Percentiles rank a stretch among this genome's conserved stretches.
Evolutionary conservation across 2,113 vertebrate genomes (phyloP).

Genomic region (Smithornis capensis): DNA sequence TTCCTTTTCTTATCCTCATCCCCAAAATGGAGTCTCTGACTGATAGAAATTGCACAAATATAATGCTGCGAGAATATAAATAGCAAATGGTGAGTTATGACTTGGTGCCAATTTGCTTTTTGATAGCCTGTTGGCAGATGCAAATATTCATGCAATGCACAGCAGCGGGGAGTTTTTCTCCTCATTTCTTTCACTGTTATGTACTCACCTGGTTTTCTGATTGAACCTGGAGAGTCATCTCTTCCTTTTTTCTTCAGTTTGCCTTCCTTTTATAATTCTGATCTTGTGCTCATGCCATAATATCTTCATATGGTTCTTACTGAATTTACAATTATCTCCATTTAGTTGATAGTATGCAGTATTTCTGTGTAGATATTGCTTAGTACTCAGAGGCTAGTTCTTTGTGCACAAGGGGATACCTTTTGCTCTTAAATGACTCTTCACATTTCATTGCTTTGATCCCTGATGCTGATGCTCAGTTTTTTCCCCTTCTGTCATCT

Average conservation of each 20-base stretch:
- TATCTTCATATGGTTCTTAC: not conserved
- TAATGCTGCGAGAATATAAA: slow-evolving; percentile 32
- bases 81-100: slow-evolving; percentile 37
- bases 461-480: not conserved
- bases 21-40: not conserved
- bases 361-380: not conserved
- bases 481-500: not conserved
- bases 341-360: not conserved
- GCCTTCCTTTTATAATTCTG: not conserved
- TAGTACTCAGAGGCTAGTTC: not conserved
- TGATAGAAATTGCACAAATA: slow-evolving; percentile 25
- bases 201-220: not conserved
- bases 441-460: not conserved
- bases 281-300: not conserved
- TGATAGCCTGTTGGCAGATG: slow-evolving; percentile 23
- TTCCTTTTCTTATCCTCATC: not conserved
- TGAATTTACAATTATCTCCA: not conserved
- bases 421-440: not conserved
- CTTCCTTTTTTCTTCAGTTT: not conserved
- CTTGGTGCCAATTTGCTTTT: slow-evolving; percentile 24
- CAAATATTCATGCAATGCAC: not conserved
- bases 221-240: not conserved
- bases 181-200: not conserved
- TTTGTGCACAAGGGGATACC: not conserved
- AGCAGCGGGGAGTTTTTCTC: not conserved